Evolutionary conservation across 1,140 invertebrate genomes (phyloP), one percentile per base, ranked within the genome.

Genomic region (Papilio aristodemus): DNA sequence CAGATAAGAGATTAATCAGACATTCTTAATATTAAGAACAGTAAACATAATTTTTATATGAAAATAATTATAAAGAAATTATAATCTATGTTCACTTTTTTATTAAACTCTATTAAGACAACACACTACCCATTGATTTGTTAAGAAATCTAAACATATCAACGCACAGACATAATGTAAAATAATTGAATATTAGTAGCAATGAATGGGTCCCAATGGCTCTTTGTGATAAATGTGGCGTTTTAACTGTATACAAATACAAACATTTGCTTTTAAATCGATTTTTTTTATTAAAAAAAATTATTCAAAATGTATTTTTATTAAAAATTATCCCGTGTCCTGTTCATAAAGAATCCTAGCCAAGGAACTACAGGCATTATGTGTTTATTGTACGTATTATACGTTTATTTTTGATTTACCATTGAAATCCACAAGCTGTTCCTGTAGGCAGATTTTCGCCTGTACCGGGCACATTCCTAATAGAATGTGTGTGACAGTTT

Each of bases 211-310:
- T 54, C 46, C 46, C 46, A 22, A 19, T 54, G 19, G 19, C 17
- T 54, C 11, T 54, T 54, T 54, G 19, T 54, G 10, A 25, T 25
- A 3, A 73, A 79, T 83, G 77, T 83, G 78, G 77, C 78, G 79
- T 85, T 85, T 86, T 83, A 81, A 86, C 86, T 90, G 83, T 80
- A 78, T 81, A 79, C 80, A 84, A 77, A 80, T 81, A 80, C 82
- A 74, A 80, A 80, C 76, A 86, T 89, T 86, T 90, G 87, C 87
- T 90, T 90, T 90, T 80, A 83, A 87, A 89, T 85, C 83, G 76
- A 84, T 83, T 75, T 71, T 77, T 90, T 90, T 87, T 87, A 82
- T 84, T 84, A 82, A 88, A 87, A 90, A 82, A 79, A 79, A 88
- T 81, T 87, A 81, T 84, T 83, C 74, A 75, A 71, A 57, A 66